A percentile compares a stretch with the other conserved stretches of the same genome.
These are phyloP conservation scores for Aphidius gifuensis DNA, from an alignment of 1,140 invertebrate genomes.

Conservation along the genomic window DNA sequence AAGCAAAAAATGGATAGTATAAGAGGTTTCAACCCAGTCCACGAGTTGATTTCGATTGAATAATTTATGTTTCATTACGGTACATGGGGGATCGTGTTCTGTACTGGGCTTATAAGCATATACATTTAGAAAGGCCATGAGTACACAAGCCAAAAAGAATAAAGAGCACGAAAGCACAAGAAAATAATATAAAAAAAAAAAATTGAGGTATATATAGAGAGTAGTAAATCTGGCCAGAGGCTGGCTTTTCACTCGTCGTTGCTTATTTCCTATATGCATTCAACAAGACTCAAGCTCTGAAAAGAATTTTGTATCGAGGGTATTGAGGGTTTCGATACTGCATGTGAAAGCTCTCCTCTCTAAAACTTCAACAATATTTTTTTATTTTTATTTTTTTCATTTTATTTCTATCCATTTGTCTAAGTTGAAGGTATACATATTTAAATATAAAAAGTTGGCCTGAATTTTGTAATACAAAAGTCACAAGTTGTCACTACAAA, in stretches of 20 bases:
- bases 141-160: slow-evolving; percentile 19
- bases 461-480: background rate
- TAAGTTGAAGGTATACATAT: too few species aligned
- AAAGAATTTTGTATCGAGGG: slow-evolving; percentile 57
- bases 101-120: slow-evolving; percentile 47
- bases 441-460: background rate
- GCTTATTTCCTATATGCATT: slow-evolving; percentile 55
- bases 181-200: background rate
- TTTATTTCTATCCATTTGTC: background rate
- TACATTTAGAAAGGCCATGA: slow-evolving; percentile 49
- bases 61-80: slow-evolving; percentile 57
- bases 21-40: slow-evolving; percentile 17
- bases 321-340: slow-evolving; percentile 51
- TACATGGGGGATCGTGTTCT: slow-evolving; percentile 24
- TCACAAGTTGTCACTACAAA: background rate
- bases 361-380: background rate
- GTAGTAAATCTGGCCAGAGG: slow-evolving; percentile 30
- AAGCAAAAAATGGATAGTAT: background rate
- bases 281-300: slow-evolving; percentile 37
- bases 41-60: slow-evolving; percentile 54
- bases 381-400: background rate
- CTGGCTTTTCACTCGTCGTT: slow-evolving; percentile 43
- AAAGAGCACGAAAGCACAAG: background rate
- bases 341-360: background rate
- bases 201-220: slow-evolving; percentile 32